phyloP scores from a whole-genome alignment of 2,113 vertebrate genomes.

The Capricornis sumatraensis region DNA sequence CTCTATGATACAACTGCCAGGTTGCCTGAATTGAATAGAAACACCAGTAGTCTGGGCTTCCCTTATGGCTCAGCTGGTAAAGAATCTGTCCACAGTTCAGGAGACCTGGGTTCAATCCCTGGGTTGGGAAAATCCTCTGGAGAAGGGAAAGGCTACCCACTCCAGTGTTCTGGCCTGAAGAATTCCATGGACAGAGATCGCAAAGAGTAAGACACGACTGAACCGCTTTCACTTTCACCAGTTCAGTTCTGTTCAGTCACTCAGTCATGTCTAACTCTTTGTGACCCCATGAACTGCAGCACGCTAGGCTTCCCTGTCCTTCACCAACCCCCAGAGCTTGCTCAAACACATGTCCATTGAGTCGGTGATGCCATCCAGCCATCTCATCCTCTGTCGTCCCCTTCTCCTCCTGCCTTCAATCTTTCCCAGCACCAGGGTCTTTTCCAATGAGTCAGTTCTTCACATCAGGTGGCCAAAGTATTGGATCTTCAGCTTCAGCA shows the following conservation, averaged over 20 bases:
- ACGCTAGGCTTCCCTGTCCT: neutral
- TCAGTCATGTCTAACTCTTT: neutral
- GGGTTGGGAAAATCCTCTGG: neutral
- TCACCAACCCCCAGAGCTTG: neutral
- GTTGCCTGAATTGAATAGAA: neutral
- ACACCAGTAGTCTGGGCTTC: neutral
- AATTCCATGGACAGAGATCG: neutral
- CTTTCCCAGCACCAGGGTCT: neutral
- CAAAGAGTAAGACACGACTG: neutral
- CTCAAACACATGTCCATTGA: neutral
- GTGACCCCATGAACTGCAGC: neutral
- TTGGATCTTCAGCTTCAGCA: neutral
- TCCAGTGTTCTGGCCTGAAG: neutral
- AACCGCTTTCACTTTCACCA: neutral
- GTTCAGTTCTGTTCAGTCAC: neutral
- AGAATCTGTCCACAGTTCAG: neutral
- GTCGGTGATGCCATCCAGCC: neutral
- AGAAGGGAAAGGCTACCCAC: neutral
- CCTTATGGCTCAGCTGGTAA: neutral
- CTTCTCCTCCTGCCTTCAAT: neutral
- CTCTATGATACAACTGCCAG: neutral
- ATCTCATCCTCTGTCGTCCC: neutral
- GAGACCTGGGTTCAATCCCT: neutral
- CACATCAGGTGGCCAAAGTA: neutral
- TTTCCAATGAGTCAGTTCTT: neutral